These are phyloP conservation scores for Tyrannus savana DNA, from an alignment of 2,113 vertebrate genomes.

Conservation along the genomic window DNA sequence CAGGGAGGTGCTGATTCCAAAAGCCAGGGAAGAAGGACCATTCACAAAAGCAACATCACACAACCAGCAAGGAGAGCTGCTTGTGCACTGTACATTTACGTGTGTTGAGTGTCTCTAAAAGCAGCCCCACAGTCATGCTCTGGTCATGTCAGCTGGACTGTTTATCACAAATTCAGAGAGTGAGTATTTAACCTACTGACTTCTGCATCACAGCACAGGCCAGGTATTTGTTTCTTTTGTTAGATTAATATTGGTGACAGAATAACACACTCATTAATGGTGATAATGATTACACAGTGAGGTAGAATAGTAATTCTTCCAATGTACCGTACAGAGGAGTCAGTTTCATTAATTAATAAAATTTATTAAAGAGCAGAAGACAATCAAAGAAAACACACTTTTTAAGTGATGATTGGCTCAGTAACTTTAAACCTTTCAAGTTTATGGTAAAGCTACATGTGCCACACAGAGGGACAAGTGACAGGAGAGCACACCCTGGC, in stretches of 20 bases:
- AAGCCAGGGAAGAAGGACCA: not conserved
- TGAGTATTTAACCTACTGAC: constrained; percentile 39
- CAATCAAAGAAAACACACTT: constrained; percentile 30
- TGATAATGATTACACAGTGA: constrained; percentile 35
- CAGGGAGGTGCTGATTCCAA: constrained; percentile 36
- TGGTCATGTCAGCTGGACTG: not conserved
- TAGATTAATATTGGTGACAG: constrained; percentile 45
- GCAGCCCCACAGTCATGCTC: not conserved
- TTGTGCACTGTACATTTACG: not conserved
- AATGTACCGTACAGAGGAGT: not conserved
- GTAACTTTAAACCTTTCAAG: not conserved
- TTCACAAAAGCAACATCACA: not conserved
- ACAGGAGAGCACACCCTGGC: not conserved
- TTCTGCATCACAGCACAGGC: constrained; percentile 1
- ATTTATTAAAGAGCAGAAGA: constrained; percentile 63
- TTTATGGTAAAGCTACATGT: rapidly evolving
- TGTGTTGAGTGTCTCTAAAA: not conserved
- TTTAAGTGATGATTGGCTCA: not conserved
- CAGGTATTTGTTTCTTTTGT: constrained; percentile 48
- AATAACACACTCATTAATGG: constrained; percentile 44
- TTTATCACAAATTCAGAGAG: constrained; percentile 5
- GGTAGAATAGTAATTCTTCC: constrained; percentile 38
- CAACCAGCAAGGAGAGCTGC: not conserved
- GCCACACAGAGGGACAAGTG: not conserved
- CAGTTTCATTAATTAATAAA: constrained; percentile 64